phyloP scores from a whole-genome alignment of 64 coral and sea anemone species.

The Montipora foliosa region DNA sequence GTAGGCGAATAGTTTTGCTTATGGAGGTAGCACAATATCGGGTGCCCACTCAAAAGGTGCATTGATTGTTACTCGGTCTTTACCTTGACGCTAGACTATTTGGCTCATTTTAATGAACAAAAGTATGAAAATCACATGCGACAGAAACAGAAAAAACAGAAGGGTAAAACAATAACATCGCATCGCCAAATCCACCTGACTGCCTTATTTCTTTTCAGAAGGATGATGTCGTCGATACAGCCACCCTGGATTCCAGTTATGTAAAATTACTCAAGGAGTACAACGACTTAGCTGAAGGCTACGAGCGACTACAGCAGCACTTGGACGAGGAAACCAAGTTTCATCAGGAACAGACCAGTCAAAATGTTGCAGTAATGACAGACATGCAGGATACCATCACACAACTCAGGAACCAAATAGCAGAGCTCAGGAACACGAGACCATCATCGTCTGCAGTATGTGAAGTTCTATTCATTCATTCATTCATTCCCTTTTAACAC shows the following conservation, averaged over 20 bases:
- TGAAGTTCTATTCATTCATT: not conserved
- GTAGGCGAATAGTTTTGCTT: no score
- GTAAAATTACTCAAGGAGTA: conserved; percentile 88
- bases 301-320: conserved; percentile 70
- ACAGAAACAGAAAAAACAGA: no score
- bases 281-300: conserved; percentile 89
- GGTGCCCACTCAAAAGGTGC: no score
- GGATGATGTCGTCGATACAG: not conserved
- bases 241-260: conserved; percentile 65
- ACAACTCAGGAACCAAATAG: conserved; percentile 64
- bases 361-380: conserved; percentile 89
- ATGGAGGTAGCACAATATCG: no score
- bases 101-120: no score
- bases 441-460: conserved; percentile 78
- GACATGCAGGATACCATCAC: conserved; percentile 96
- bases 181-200: no score
- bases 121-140: not conserved
- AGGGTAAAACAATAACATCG: no score
- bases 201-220: not conserved
- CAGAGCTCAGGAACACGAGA: conserved; percentile 43
- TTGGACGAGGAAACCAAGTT: conserved; percentile 91
- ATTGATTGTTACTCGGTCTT: no score
- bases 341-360: conserved; percentile 90
- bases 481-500: no score
- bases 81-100: no score